These are phyloP conservation scores for Notechis scutatus DNA, from an alignment of 2,113 vertebrate species.

Conservation along the genomic window DNA sequence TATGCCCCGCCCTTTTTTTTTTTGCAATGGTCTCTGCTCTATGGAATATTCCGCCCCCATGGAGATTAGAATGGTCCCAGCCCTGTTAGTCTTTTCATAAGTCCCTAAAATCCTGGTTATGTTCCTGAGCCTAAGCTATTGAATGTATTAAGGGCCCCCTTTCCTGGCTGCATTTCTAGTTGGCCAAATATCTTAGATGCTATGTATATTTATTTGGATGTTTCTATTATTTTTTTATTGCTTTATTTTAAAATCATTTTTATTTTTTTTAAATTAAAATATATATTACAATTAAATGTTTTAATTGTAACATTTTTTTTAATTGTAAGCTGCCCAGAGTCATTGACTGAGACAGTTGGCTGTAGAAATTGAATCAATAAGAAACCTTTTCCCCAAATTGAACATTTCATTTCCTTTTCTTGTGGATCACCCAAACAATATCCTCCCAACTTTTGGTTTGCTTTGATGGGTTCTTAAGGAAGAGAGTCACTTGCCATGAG, in stretches of 20 bases:
- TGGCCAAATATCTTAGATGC: too few relatives aligned
- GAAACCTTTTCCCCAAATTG: background rate
- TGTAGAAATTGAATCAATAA: background rate
- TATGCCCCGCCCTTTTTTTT: too few relatives aligned
- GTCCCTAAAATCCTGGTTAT: too few relatives aligned
- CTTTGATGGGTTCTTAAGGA: background rate
- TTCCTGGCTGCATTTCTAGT: too few relatives aligned
- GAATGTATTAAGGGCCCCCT: too few relatives aligned
- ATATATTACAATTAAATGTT: too few relatives aligned
- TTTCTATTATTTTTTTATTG: background rate
- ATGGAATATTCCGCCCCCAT: too few relatives aligned
- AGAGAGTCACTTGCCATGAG: background rate
- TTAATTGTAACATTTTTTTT: background rate
- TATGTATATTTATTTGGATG: background rate
- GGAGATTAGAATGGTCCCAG: too few relatives aligned
- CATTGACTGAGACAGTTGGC: background rate
- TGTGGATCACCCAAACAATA: background rate
- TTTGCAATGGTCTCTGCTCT: too few relatives aligned
- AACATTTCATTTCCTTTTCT: background rate
- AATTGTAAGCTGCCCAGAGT: background rate
- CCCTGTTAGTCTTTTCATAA: too few relatives aligned
- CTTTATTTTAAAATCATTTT: background rate
- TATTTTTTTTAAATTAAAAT: too few relatives aligned
- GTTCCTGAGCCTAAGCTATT: too few relatives aligned
- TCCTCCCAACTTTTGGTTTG: background rate